Evolutionary conservation across 1,140 invertebrate genomes (phyloP).

Genomic region (Chironomus striatipennis): DNA sequence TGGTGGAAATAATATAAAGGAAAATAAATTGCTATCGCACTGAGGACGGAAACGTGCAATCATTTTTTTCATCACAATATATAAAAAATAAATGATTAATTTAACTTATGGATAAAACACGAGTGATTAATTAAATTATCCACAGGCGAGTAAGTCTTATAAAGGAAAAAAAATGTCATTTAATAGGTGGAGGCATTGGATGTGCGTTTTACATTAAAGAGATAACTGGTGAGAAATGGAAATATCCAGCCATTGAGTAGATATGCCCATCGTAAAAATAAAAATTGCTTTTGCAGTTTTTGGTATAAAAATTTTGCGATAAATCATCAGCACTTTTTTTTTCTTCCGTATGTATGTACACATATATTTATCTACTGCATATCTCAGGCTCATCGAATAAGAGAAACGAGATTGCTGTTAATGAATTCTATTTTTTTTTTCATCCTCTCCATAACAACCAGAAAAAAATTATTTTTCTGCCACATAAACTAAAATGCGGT

Average conservation of each 20-base stretch:
- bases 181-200: neutral
- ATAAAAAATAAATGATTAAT: neutral
- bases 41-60: slow-evolving; percentile 18
- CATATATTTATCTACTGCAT: neutral
- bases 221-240: too few species aligned
- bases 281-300: too few species aligned
- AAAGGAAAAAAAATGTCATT: neutral
- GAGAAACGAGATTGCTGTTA: slow-evolving; percentile 7
- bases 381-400: neutral
- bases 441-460: neutral
- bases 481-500: neutral
- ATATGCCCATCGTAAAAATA: too few species aligned
- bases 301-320: too few species aligned
- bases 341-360: neutral
- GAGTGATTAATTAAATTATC: slow-evolving; percentile 22
- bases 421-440: slow-evolving; percentile 8
- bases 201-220: too few species aligned
- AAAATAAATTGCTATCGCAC: slow-evolving; percentile 5
- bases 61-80: slow-evolving; percentile 16
- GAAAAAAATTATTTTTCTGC: neutral
- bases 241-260: too few species aligned
- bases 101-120: slow-evolving; percentile 10
- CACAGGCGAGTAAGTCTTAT: neutral
- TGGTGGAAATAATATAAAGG: neutral
- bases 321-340: too few species aligned